phyloP scores from a whole-genome alignment of 2,888 invertebrate genomes.

The Pheosia tremula region DNA sequence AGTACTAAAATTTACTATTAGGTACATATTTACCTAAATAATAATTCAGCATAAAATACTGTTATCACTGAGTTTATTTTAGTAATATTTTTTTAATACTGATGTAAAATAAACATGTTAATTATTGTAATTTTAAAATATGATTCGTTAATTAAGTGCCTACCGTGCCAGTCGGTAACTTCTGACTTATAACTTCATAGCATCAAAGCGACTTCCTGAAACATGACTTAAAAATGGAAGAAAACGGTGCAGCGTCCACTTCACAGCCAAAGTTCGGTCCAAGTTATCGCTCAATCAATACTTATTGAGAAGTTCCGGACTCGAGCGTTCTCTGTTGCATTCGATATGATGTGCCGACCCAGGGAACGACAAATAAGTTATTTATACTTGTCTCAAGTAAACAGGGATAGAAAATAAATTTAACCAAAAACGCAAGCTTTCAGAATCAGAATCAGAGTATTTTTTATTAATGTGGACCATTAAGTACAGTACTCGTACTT shows the following conservation, averaged over 20 bases:
- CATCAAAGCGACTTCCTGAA: slow-evolving; percentile 20
- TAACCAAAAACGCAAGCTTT: too few species aligned
- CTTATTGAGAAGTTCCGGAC: slow-evolving; percentile 45
- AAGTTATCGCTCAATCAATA: slow-evolving; percentile 54
- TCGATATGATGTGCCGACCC: slow-evolving; percentile 27
- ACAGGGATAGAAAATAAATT: too few species aligned
- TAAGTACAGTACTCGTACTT: too few species aligned
- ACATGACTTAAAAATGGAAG: slow-evolving; percentile 31
- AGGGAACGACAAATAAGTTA: slow-evolving; percentile 27
- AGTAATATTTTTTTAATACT: not conserved
- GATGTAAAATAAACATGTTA: not conserved
- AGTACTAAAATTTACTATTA: too few species aligned
- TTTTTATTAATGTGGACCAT: too few species aligned
- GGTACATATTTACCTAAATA: not conserved
- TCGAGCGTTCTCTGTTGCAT: slow-evolving; percentile 31
- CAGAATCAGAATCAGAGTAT: too few species aligned
- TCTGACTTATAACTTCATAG: slow-evolving; percentile 6
- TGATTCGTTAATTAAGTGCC: too few species aligned
- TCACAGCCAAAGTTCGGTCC: slow-evolving; percentile 26
- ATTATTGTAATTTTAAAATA: too few species aligned
- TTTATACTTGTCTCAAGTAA: slow-evolving; percentile 7
- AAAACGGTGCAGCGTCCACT: slow-evolving; percentile 31
- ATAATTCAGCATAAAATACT: not conserved
- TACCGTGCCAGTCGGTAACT: not conserved
- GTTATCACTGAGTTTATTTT: too few species aligned